These are phyloP conservation scores for Halyomorpha halys DNA, from an alignment of 1,140 invertebrate species.

Conservation along the genomic window DNA sequence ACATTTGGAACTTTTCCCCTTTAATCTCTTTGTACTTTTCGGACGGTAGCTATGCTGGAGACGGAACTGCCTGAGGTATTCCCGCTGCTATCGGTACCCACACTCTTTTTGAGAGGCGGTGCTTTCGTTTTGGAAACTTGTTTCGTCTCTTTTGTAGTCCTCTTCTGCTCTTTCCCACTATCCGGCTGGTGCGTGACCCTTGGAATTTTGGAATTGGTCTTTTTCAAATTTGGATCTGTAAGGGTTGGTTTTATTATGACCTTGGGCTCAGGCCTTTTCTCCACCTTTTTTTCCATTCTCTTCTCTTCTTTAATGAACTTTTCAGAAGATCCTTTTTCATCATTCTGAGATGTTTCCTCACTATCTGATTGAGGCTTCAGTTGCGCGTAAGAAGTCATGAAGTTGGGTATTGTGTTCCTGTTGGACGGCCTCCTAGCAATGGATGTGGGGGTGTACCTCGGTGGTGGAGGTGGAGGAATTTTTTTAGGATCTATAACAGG, in stretches of 20 bases:
- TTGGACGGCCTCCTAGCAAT: slow-evolving; percentile 35
- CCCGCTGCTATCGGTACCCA: background rate
- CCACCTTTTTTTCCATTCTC: slow-evolving; percentile 16
- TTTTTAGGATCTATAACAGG: slow-evolving; percentile 35
- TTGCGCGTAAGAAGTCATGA: background rate
- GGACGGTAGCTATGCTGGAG: slow-evolving; percentile 15
- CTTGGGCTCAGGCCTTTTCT: slow-evolving; percentile 36
- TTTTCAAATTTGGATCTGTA: slow-evolving; percentile 32
- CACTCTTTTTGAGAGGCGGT: slow-evolving; percentile 32
- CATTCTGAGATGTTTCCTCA: background rate
- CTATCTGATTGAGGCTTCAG: background rate
- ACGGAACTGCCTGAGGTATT: slow-evolving; percentile 18
- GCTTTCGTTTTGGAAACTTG: slow-evolving; percentile 34
- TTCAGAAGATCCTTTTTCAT: slow-evolving; percentile 14
- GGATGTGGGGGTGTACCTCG: slow-evolving; percentile 48
- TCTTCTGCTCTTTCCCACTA: slow-evolving; percentile 22
- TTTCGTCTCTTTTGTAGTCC: slow-evolving; percentile 29
- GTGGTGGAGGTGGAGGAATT: slow-evolving; percentile 52
- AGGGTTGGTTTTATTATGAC: slow-evolving; percentile 42
- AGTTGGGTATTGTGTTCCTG: slow-evolving; percentile 36
- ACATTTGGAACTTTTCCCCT: no score
- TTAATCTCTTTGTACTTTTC: slow-evolving; percentile 14
- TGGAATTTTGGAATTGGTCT: slow-evolving; percentile 37
- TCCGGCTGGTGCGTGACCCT: slow-evolving; percentile 34
- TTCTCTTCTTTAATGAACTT: background rate